These are phyloP conservation scores for Neosilurus hyrtlii DNA, from an alignment of 2,797 vertebrate genomes.

Conservation along the genomic window DNA sequence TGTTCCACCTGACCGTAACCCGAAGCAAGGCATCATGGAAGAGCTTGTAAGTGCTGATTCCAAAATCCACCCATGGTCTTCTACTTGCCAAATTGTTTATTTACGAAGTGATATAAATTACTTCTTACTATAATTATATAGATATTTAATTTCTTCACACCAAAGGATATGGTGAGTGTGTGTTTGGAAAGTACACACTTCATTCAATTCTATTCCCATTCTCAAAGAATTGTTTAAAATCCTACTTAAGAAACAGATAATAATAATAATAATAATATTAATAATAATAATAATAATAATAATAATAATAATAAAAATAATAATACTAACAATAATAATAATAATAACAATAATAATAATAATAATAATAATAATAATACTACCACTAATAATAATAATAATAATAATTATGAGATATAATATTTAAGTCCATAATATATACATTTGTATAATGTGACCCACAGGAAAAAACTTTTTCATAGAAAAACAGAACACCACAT, in stretches of 20 bases:
- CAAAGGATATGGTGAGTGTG: not conserved
- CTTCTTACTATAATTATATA: not conserved
- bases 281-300: not conserved
- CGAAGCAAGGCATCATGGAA: not conserved
- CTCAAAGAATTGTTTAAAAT: not conserved
- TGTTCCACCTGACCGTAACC: not conserved
- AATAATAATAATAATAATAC: not conserved
- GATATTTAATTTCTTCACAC: not conserved
- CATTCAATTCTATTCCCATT: not conserved
- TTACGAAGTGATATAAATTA: no score
- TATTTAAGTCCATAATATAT: not conserved
- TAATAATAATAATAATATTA: not conserved
- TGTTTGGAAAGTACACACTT: not conserved
- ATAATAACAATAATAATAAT: not conserved
- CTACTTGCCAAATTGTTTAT: not conserved
- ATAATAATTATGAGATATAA: not conserved
- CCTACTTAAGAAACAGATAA: not conserved
- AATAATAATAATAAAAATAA: constrained; percentile 1
- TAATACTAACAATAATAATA: not conserved
- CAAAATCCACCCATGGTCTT: not conserved
- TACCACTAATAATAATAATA: not conserved
- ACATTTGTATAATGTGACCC: not conserved
- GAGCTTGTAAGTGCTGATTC: not conserved
- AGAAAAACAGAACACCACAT: not conserved
- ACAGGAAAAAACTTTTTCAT: not conserved